Conservation (phyloP, 2,113 vertebrate genomes). For the Podarcis muralis region DNA sequence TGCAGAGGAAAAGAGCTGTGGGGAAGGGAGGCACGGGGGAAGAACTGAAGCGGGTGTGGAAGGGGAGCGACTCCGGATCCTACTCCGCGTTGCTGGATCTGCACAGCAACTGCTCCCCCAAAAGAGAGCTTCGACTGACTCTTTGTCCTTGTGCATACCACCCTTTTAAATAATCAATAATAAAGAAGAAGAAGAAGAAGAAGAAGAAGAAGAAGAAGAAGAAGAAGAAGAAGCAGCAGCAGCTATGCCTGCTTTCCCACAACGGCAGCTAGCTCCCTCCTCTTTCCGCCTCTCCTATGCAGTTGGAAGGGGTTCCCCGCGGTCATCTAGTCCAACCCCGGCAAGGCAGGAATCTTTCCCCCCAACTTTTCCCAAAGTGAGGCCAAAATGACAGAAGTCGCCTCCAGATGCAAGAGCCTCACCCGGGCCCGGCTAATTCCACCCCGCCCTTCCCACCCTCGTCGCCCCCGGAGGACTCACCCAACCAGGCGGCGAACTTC, state of each 20-base stretch:
- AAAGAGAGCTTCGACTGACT: too few species aligned
- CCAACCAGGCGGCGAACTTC: background rate
- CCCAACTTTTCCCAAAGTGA: background rate
- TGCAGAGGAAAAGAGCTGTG: background rate
- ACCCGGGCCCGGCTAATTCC: rapidly evolving
- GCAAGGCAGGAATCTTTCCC: background rate
- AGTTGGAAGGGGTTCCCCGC: background rate
- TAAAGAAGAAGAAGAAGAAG: too few species aligned
- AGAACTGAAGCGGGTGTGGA: too few species aligned
- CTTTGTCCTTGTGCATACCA: too few species aligned
- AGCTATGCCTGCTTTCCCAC: too few species aligned
- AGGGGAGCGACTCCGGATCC: too few species aligned
- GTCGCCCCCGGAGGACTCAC: background rate
- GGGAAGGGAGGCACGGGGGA: background rate
- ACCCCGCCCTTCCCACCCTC: background rate
- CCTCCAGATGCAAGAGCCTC: rapidly evolving
- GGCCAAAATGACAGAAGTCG: background rate
- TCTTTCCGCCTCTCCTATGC: background rate
- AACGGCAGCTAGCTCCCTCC: background rate
- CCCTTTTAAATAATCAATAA: too few species aligned
- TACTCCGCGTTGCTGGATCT: too few species aligned
- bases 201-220: too few species aligned
- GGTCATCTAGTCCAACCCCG: too few species aligned
- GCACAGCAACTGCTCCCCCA: background rate
- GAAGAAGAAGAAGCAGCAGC: too few species aligned